Percentiles rank a stretch among this genome's conserved stretches.
Evolutionary conservation across 1,140 invertebrate species (phyloP).

Genomic region (Atopsyche davidsoni): DNA sequence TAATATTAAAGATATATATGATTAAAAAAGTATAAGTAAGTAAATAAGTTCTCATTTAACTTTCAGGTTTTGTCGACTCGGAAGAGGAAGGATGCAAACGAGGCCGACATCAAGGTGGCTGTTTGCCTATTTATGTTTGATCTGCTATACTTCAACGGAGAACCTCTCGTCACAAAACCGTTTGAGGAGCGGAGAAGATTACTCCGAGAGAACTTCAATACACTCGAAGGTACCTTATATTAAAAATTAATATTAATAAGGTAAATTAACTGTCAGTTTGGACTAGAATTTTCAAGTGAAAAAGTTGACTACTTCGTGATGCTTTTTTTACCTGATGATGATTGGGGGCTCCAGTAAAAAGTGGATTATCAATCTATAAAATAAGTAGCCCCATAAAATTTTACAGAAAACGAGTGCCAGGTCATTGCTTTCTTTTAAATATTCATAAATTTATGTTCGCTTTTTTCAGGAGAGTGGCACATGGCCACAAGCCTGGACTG

Average conservation of each 20-base stretch:
- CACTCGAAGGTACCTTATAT: constrained; percentile 68
- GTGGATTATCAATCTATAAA: too few relatives aligned
- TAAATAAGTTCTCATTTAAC: not conserved
- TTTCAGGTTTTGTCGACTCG: constrained; percentile 77
- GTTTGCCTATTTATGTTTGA: constrained; percentile 99
- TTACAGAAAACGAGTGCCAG: too few relatives aligned
- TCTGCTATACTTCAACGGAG: constrained; percentile 89
- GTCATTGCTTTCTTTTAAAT: not conserved
- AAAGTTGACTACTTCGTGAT: too few relatives aligned
- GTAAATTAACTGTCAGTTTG: too few relatives aligned
- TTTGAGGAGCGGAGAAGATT: constrained; percentile 71
- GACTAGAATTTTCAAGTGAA: too few relatives aligned
- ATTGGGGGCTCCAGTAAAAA: too few relatives aligned
- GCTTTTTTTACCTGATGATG: too few relatives aligned
- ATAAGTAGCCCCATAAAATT: too few relatives aligned
- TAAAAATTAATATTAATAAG: too few relatives aligned
- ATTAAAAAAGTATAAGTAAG: not conserved
- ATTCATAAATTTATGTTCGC: not conserved
- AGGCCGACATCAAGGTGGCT: constrained; percentile 90
- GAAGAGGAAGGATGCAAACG: constrained; percentile 91
- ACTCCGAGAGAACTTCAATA: constrained; percentile 68
- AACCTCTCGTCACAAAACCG: constrained; percentile 74
- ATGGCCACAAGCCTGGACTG: constrained; percentile 86
- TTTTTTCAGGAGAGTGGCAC: constrained; percentile 62
- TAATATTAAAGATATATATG: too few relatives aligned